Base-by-base conservation (phyloP, 2,888 invertebrate genomes). In the Limnephilus marmoratus region DNA sequence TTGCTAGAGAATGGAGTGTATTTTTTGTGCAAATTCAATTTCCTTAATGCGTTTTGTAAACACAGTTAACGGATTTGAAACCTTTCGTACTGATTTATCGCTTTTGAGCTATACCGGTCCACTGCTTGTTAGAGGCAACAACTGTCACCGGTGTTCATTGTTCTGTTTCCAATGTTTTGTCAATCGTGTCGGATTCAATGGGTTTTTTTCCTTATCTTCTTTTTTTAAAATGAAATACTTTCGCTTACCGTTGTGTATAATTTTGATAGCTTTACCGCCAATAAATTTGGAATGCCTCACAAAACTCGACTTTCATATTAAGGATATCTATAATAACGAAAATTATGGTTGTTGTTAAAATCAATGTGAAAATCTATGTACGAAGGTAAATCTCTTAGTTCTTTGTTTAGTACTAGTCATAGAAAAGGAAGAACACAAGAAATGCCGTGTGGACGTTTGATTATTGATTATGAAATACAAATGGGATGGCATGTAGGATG, bases 91-190 rank as follows among this genome's bases (percentile, higher is more conserved):
- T 68, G 68, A 68, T 68, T 68, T 68, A 68, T 68, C 68, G 68
- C 68, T 68, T 68, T 68, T 9, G 68, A 7, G 68, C n/a, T 68
- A 18, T 2, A n/a, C 24, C 68, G 68, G 68, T 24, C 68, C 68
- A 68, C 24, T 68, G 68, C 68, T 24, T n/a, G 68, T 68, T 7
- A 2, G n/a, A 81, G 29, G 15, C 81, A 81, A 90, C 81, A 81
- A 90, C 81, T 53, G 80, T 90, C 80, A 90, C 34, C 37, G 29
- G 31, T 83, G 90, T 24, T 80, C 82, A 80, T 91, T 81, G 86
- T 91, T 82, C 82, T 82, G 82, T 82, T 82, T 82, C 34, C 34
- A 34, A 18, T 82, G 82, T 82, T 82, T 82, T 82, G 31, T 31
- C 82, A 82, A 82, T 31, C 82, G 68, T 68, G 24, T 68, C 68